Evolutionary conservation across 2,113 vertebrate species (phyloP).

Genomic region (Dromaius novaehollandiae): DNA sequence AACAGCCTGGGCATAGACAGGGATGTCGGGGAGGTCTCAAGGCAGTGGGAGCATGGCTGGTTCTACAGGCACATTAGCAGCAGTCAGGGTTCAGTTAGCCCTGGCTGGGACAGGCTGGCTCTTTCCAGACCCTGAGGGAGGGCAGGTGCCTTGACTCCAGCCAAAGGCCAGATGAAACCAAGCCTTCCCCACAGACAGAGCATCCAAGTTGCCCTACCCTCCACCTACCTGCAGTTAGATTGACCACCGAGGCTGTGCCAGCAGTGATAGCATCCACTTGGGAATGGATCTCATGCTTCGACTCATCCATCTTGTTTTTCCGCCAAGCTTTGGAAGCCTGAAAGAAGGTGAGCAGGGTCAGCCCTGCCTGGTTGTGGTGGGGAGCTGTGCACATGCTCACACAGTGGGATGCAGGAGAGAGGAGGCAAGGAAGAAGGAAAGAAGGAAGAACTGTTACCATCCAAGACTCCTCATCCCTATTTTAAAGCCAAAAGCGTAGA

Average conservation of each 20-base stretch:
- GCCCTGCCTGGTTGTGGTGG: not conserved
- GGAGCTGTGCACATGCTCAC: not conserved
- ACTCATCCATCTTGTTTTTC: conserved; percentile 98
- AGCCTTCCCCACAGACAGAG: not conserved
- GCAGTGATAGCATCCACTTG: conserved; percentile 98
- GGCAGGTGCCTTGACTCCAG: not conserved
- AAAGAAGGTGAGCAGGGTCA: not conserved
- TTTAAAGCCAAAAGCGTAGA: not conserved
- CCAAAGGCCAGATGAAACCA: not conserved
- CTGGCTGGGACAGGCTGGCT: not conserved
- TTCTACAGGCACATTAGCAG: not conserved
- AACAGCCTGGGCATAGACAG: not conserved
- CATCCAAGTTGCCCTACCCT: not conserved
- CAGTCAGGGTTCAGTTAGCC: not conserved
- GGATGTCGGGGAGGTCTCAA: not conserved
- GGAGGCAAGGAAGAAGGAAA: not conserved
- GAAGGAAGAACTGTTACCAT: not conserved
- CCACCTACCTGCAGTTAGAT: conserved; percentile 88
- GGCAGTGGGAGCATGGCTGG: not conserved
- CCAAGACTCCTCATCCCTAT: not conserved
- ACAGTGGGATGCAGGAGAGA: not conserved
- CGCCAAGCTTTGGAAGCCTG: conserved; percentile 97
- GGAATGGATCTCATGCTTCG: conserved; percentile 98
- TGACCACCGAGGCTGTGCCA: conserved; percentile 95
- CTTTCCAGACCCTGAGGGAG: not conserved